Evolutionary conservation across 2,113 vertebrate species (phyloP), one percentile per base, ranked within the genome.

Genomic region (Neopipo cinnamomea): DNA sequence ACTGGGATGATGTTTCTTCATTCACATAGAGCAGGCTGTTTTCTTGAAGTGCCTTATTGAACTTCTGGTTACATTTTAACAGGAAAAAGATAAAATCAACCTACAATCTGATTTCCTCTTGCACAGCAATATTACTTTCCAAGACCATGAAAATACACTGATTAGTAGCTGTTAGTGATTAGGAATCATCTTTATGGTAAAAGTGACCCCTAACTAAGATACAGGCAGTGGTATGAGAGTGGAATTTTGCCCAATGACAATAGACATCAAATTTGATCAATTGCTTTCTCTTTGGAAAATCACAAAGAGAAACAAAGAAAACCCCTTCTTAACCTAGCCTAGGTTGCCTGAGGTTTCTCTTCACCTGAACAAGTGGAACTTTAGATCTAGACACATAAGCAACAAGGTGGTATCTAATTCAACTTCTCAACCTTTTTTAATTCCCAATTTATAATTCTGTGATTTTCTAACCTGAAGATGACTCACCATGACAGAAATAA

Each of bases 211-310:
- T 70, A 59, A 49, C 24, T 62, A 52, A 82, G 23, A 77, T 8
- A 71, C 0, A 53, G 15, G 9, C 6, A 74, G 28, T 30, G 9
- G 3, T 8, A 47, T 1, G 0, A 74, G 12, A 24, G 8, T 41
- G 20, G 35, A 75, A 79, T 65, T 85, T 73, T 85, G 22, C n/a
- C 24, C 11, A 65, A 3, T 44, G 22, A 12, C 20, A 70, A 3
- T 7, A 88, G 22, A 13, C 8, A 25, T 41, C n/a, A 35, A 1
- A 53, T 31, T 86, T 52, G 10, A 7, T 3, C 10, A 73, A 56
- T 27, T 85, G 4, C 5, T 55, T 89, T 82, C 18, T 81, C 9
- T 55, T 27, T 56, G 17, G 19, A 83, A 80, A 90, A 44, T 35
- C 19, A 31, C 1, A 35, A 86, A 71, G 9, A 62, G 73, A 65